These are phyloP conservation scores for Cepaea nemoralis DNA, from an alignment of 1,140 invertebrate genomes.

Conservation along the genomic window DNA sequence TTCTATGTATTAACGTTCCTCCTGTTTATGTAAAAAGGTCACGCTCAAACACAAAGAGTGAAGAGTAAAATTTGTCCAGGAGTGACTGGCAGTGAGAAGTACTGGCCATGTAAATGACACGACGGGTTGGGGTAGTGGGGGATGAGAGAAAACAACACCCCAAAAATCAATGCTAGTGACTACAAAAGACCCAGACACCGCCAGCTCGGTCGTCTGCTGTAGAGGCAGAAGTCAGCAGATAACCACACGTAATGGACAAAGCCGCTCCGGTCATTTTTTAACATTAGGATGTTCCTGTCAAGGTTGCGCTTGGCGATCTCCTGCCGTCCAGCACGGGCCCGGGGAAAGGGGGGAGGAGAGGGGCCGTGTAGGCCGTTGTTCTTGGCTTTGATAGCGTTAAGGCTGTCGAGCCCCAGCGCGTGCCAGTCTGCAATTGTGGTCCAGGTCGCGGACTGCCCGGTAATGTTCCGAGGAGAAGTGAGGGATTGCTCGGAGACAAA, in stretches of 20 bases:
- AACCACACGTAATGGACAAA: conserved; percentile 41
- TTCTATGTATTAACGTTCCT: no score
- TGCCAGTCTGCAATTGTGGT: background rate
- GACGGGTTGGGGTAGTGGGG: no score
- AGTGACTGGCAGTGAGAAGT: no score
- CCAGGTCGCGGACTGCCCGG: background rate
- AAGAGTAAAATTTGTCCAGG: no score
- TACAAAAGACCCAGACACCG: no score
- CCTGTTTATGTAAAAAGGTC: no score
- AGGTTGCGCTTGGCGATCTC: conserved; percentile 15
- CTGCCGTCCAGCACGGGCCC: background rate
- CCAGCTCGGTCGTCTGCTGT: no score
- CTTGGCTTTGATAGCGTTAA: conserved; percentile 3
- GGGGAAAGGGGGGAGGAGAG: no score
- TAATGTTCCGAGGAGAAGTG: background rate
- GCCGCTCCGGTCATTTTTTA: conserved; percentile 37
- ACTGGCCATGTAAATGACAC: no score
- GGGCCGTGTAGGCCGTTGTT: background rate
- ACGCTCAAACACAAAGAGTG: no score
- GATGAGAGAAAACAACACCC: no score
- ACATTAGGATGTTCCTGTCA: conserved; percentile 17
- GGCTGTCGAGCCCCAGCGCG: background rate
- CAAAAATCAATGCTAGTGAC: no score
- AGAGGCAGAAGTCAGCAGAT: conserved; percentile 29
- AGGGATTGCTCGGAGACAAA: background rate